A percentile compares a stretch with the other conserved stretches of the same genome.
phyloP scores from a whole-genome alignment of 2,888 invertebrate genomes.

The Microctonus brassicae region DNA sequence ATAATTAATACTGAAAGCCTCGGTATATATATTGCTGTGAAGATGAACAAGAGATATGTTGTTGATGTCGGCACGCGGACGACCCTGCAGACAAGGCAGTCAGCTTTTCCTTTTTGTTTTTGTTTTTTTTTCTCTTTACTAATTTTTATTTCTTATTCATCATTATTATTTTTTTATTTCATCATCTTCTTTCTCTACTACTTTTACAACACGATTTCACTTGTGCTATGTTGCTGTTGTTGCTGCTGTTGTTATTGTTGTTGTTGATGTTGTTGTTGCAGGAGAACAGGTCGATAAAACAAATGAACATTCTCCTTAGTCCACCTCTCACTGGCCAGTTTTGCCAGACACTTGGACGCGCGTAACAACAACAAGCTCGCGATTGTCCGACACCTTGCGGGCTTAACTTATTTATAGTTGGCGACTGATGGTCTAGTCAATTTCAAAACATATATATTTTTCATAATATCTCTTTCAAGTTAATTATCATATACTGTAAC shows the following conservation, averaged over 20 bases:
- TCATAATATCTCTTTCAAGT: neutral
- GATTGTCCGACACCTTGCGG: constrained; percentile 46
- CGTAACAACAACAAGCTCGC: constrained; percentile 34
- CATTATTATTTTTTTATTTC: constrained; percentile 6
- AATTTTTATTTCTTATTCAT: constrained; percentile 2
- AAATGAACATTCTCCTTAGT: neutral
- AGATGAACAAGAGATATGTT: constrained; percentile 16
- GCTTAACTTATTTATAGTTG: constrained; percentile 48
- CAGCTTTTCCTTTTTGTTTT: constrained; percentile 35
- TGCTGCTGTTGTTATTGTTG: neutral
- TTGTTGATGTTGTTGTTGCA: too few species aligned
- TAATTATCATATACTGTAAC: too few species aligned
- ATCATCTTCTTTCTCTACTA: constrained; percentile 3
- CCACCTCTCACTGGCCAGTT: constrained; percentile 40
- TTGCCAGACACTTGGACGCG: constrained; percentile 49
- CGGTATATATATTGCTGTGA: neutral
- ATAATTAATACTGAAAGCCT: neutral
- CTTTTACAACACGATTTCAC: constrained; percentile 19
- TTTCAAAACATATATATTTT: constrained; percentile 2
- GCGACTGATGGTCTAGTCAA: constrained; percentile 60
- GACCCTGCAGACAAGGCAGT: constrained; percentile 46
- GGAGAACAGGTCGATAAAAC: constrained; percentile 19
- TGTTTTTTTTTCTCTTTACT: too few species aligned
- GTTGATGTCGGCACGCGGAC: constrained; percentile 31
- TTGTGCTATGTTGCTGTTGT: neutral